phyloP scores from a whole-genome alignment of 2,797 vertebrate genomes.

The Silurus aristotelis region DNA sequence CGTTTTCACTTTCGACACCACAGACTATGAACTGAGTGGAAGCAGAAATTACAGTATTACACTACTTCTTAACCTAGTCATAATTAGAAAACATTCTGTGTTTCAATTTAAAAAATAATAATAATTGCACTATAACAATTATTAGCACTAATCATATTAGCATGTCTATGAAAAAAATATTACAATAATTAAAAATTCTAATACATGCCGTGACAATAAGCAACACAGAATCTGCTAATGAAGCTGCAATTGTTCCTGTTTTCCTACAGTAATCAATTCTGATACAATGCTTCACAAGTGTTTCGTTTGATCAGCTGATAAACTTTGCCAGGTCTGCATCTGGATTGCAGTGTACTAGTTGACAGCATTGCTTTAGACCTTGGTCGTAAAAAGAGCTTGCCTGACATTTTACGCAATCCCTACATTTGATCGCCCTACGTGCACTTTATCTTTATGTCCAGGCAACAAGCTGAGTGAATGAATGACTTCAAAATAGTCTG shows the following conservation, averaged over 20 bases:
- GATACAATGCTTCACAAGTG: neutral
- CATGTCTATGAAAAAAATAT: too few species aligned
- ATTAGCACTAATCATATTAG: too few species aligned
- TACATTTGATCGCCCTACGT: neutral
- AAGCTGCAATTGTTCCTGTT: neutral
- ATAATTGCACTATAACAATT: too few species aligned
- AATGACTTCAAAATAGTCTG: too few species aligned
- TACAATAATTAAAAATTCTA: neutral
- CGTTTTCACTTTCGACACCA: neutral
- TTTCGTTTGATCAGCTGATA: neutral
- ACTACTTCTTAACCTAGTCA: neutral
- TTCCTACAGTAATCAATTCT: neutral
- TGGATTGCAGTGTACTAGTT: neutral
- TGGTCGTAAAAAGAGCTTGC: neutral
- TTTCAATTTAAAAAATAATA: too few species aligned
- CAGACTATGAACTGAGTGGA: neutral
- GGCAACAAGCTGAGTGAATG: neutral
- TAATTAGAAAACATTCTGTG: neutral
- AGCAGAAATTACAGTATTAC: neutral
- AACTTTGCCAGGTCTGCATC: neutral
- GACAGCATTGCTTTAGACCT: neutral
- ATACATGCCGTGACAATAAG: neutral
- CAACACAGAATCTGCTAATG: neutral
- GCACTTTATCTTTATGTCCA: constrained; percentile 19
- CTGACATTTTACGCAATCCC: neutral